Evolutionary conservation across 2,797 vertebrate genomes (phyloP).

Genomic region (Sebastes oblongus): DNA sequence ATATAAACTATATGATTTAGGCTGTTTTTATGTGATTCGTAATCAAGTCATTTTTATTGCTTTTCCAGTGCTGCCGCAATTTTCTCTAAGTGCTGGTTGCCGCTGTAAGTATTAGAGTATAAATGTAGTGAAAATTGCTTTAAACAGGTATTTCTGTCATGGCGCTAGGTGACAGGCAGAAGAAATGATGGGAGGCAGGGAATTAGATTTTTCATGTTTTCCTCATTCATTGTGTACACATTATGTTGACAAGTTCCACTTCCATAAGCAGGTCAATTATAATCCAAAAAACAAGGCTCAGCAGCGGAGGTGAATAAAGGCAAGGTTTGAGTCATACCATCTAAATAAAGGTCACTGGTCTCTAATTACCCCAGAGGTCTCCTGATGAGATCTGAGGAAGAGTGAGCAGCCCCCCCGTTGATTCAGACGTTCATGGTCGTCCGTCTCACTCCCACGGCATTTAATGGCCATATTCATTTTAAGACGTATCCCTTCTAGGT

Average conservation of each 20-base stretch:
- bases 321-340: conserved; percentile 35
- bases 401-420: conserved; percentile 7
- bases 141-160: background rate
- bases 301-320: conserved; percentile 11
- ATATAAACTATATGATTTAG: background rate
- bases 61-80: background rate
- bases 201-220: background rate
- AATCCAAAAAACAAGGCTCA: conserved; percentile 6
- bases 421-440: conserved; percentile 6
- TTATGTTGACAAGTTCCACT: background rate
- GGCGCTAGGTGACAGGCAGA: background rate
- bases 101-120: background rate
- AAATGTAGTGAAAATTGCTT: background rate
- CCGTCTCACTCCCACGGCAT: background rate
- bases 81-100: background rate
- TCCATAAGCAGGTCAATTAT: background rate
- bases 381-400: conserved; percentile 63
- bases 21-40: background rate
- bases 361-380: conserved; percentile 50
- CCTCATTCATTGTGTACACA: background rate
- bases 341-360: conserved; percentile 65
- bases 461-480: background rate
- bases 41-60: background rate
- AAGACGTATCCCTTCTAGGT: background rate
- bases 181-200: background rate